Conservation (phyloP, 2,888 invertebrate genomes). For the Andrena fulva region DNA sequence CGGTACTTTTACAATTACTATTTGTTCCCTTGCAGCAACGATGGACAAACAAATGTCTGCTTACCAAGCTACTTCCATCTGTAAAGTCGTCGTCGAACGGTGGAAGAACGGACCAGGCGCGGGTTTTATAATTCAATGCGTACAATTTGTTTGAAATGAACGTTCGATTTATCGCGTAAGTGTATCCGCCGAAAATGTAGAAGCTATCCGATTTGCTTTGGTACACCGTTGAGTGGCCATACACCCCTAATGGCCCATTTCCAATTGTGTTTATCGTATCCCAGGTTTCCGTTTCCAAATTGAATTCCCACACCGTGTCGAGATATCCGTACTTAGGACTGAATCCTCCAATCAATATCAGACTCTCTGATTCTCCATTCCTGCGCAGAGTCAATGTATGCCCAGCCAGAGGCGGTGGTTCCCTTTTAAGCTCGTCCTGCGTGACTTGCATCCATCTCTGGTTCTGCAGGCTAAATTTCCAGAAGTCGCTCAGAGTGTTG, state of each 20-base stretch:
- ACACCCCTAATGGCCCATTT: constrained; percentile 92
- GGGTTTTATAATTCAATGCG: constrained; percentile 91
- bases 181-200: constrained; percentile 95
- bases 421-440: constrained; percentile 83
- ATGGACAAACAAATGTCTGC: constrained; percentile 58
- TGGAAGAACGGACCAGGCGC: constrained; percentile 92
- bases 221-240: constrained; percentile 96
- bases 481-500: constrained; percentile 93
- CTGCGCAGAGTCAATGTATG: constrained; percentile 94
- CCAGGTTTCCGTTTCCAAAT: constrained; percentile 91
- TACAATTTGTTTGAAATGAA: constrained; percentile 91
- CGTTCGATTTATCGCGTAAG: constrained; percentile 90
- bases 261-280: constrained; percentile 89
- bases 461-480: constrained; percentile 95
- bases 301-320: constrained; percentile 92
- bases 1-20: not conserved
- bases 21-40: not conserved
- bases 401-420: constrained; percentile 93
- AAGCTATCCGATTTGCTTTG: constrained; percentile 92
- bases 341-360: constrained; percentile 95
- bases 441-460: constrained; percentile 92
- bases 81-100: constrained; percentile 87
- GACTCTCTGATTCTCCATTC: constrained; percentile 89
- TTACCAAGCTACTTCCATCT: constrained; percentile 84
- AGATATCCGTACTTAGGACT: constrained; percentile 91